phyloP scores from a whole-genome alignment of 2,888 invertebrate genomes.

The Eristalis tenax region DNA sequence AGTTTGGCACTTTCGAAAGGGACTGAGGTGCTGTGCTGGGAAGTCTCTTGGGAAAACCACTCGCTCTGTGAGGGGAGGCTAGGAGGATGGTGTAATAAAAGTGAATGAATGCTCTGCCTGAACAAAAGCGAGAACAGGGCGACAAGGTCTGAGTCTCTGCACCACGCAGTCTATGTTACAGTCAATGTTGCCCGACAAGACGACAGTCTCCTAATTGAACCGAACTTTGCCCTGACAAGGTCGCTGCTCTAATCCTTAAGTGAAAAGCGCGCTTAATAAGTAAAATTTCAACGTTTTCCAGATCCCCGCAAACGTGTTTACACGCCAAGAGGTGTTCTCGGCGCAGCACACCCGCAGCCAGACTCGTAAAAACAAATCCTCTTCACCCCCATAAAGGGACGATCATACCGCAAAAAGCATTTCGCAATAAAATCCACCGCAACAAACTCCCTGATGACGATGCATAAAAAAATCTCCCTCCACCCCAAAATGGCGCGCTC shows the following conservation, averaged over 20 bases:
- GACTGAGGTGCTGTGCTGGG: not conserved
- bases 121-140: too few species aligned
- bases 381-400: not conserved
- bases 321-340: not conserved
- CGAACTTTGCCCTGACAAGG: not conserved
- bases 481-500: not conserved
- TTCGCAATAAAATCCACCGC: slow-evolving; percentile 50
- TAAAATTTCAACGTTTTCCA: not conserved
- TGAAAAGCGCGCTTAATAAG: not conserved
- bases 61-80: not conserved
- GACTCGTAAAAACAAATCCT: slow-evolving; percentile 21
- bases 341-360: not conserved
- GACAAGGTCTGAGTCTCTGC: too few species aligned
- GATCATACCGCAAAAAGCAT: slow-evolving; percentile 34
- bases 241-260: not conserved
- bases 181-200: not conserved
- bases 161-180: not conserved
- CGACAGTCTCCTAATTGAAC: not conserved
- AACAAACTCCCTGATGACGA: slow-evolving; percentile 46
- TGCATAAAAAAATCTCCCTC: slow-evolving; percentile 12
- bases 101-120: too few species aligned
- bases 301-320: not conserved
- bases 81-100: not conserved
- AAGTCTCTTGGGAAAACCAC: not conserved
- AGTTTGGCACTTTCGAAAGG: slow-evolving; percentile 28